Percentiles rank a stretch among this genome's conserved stretches.
Evolutionary conservation across 2,113 vertebrate genomes (phyloP).

Genomic region (Rhinogobius similis): DNA sequence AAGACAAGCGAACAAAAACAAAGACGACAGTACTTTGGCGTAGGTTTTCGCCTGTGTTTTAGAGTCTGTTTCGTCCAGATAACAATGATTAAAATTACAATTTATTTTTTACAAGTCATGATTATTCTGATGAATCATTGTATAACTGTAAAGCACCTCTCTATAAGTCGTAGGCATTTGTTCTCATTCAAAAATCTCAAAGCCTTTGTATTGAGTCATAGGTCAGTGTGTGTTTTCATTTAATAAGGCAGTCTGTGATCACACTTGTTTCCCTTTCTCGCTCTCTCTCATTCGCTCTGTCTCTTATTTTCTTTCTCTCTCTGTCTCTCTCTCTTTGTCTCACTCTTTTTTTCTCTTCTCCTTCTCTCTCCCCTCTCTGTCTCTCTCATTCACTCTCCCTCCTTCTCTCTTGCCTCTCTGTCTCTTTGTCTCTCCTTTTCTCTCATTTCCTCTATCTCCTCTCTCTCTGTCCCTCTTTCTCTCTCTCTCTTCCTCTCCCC

Average conservation of each 20-base stretch:
- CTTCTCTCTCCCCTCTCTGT: not conserved
- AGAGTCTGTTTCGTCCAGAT: too few species aligned
- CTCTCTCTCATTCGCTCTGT: not conserved
- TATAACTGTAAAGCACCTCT: too few species aligned
- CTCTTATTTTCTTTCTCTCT: not conserved
- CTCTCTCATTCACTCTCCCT: not conserved
- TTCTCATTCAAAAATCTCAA: not conserved
- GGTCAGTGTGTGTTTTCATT: not conserved
- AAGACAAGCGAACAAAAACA: too few species aligned
- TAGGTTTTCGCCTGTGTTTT: too few species aligned
- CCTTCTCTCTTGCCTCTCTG: not conserved
- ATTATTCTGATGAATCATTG: too few species aligned
- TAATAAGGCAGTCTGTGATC: not conserved
- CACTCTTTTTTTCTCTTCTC: not conserved
- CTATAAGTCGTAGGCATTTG: too few species aligned
- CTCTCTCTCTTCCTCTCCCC: not conserved
- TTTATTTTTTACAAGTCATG: too few species aligned
- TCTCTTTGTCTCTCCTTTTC: not conserved
- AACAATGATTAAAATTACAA: too few species aligned
- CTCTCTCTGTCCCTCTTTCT: not conserved
- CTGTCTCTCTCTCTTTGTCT: not conserved
- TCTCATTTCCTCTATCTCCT: not conserved
- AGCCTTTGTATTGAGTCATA: not conserved
- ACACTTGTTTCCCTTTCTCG: too few species aligned
- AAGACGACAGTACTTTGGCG: too few species aligned